Conservation (phyloP, 2,888 invertebrate genomes). For the Apotomis betuletana region DNA sequence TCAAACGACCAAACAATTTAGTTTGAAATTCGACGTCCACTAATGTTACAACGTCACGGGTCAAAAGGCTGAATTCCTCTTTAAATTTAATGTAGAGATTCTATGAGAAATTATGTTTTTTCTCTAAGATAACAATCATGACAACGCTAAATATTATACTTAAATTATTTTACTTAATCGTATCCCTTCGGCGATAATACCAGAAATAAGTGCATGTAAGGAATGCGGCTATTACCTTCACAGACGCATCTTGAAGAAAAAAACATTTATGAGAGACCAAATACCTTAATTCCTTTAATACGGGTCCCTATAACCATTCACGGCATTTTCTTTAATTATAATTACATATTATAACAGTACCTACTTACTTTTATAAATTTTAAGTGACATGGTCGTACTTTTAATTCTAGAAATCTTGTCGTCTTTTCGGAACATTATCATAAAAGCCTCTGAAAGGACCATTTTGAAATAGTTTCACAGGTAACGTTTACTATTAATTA, state of each 20-base stretch:
- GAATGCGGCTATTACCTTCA: conserved; percentile 15
- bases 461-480: conserved; percentile 36
- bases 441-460: not conserved
- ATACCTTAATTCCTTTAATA: conserved; percentile 4
- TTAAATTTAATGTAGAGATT: conserved; percentile 3
- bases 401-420: not conserved
- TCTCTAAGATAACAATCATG: conserved; percentile 18
- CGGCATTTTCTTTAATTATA: not conserved
- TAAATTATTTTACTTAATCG: conserved; percentile 18
- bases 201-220: conserved; percentile 18
- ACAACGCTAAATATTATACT: conserved; percentile 16
- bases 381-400: too few relatives aligned
- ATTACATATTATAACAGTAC: too few relatives aligned
- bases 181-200: conserved; percentile 22
- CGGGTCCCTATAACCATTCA: not conserved
- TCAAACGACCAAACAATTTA: conserved; percentile 18
- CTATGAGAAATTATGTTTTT: conserved; percentile 14
- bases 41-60: conserved; percentile 48
- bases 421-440: not conserved
- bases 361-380: too few relatives aligned
- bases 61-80: conserved; percentile 46
- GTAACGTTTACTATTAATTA: conserved; percentile 57
- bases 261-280: not conserved
- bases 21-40: conserved; percentile 43
- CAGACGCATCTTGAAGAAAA: conserved; percentile 17